These are phyloP conservation scores for Thrips palmi DNA, from an alignment of 1,140 invertebrate genomes.

Conservation along the genomic window DNA sequence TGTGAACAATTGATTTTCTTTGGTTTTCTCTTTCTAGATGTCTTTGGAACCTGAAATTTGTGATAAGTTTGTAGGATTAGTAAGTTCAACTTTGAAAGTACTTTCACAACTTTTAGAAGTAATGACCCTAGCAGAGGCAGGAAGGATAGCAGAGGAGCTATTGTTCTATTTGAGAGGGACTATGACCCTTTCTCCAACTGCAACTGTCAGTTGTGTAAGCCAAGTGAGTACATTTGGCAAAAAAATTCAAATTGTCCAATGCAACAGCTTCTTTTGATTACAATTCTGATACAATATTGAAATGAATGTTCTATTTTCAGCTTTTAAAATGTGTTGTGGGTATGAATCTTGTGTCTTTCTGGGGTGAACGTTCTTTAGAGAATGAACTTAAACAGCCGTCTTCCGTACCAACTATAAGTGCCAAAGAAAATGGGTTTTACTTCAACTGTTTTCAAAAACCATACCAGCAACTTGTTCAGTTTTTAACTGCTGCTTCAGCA, in stretches of 20 bases:
- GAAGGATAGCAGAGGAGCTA: slow-evolving; percentile 60
- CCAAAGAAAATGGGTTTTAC: too few relatives aligned
- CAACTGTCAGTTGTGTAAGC: slow-evolving; percentile 57
- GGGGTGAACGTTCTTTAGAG: too few relatives aligned
- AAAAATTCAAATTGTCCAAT: too few relatives aligned
- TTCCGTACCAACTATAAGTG: too few relatives aligned
- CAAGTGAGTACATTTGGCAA: slow-evolving; percentile 28
- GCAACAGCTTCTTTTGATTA: too few relatives aligned
- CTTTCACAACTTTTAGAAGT: slow-evolving; percentile 62
- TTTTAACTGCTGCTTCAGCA: too few relatives aligned
- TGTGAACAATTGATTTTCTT: slow-evolving; percentile 4
- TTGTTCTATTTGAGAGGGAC: slow-evolving; percentile 54
- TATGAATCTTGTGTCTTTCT: slow-evolving; percentile 52
- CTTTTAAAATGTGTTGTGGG: slow-evolving; percentile 67
- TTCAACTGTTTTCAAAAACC: too few relatives aligned
- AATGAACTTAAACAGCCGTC: too few relatives aligned
- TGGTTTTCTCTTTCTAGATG: slow-evolving; percentile 28
- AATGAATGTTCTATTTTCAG: too few relatives aligned
- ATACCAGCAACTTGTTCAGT: too few relatives aligned
- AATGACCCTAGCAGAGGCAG: slow-evolving; percentile 48
- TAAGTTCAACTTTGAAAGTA: slow-evolving; percentile 42
- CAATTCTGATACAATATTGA: too few relatives aligned
- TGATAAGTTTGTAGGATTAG: slow-evolving; percentile 52
- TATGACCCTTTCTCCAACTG: slow-evolving; percentile 45
- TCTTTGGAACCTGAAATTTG: slow-evolving; percentile 49